A percentile compares a stretch with the other conserved stretches of the same genome.
Evolutionary conservation across 2,797 vertebrate species (phyloP).

Genomic region (Melanotaenia nigrans): DNA sequence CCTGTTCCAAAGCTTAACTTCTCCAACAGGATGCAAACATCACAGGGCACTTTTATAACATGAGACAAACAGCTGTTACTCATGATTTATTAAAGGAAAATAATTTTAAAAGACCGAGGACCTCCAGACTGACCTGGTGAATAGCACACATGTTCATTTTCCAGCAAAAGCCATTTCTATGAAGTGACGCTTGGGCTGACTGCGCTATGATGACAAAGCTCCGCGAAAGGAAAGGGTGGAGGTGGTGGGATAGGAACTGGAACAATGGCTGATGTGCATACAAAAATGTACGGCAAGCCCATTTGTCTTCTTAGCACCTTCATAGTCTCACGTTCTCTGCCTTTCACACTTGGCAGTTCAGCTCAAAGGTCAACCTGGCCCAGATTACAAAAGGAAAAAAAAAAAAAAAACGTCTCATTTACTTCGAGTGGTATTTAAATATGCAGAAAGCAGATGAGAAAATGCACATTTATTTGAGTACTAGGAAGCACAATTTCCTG

Average conservation of each 20-base stretch:
- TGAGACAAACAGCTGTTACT: constrained; percentile 58
- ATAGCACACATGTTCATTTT: constrained; percentile 49
- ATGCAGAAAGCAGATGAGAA: not conserved
- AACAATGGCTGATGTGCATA: constrained; percentile 58
- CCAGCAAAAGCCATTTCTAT: constrained; percentile 40
- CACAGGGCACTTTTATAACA: constrained; percentile 40
- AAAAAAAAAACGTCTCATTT: not conserved
- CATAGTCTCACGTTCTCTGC: constrained; percentile 11
- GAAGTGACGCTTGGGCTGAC: constrained; percentile 19
- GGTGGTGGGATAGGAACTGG: constrained; percentile 41
- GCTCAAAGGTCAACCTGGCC: constrained; percentile 2
- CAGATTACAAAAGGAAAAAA: not conserved
- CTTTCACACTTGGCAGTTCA: constrained; percentile 15
- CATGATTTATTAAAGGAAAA: constrained; percentile 33
- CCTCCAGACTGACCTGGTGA: constrained; percentile 40
- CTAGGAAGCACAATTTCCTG: not conserved
- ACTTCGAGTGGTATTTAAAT: not conserved
- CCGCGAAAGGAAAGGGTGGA: constrained; percentile 33
- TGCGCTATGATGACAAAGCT: constrained; percentile 32
- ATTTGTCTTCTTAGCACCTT: constrained; percentile 63
- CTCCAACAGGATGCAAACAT: constrained; percentile 37
- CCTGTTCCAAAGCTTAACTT: constrained; percentile 33
- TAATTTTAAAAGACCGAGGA: constrained; percentile 26
- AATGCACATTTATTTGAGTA: not conserved
- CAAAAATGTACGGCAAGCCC: constrained; percentile 41